Evolutionary conservation across 2,113 vertebrate species (phyloP), one percentile per base, ranked within the genome.

Genomic region (Circaetus gallicus): DNA sequence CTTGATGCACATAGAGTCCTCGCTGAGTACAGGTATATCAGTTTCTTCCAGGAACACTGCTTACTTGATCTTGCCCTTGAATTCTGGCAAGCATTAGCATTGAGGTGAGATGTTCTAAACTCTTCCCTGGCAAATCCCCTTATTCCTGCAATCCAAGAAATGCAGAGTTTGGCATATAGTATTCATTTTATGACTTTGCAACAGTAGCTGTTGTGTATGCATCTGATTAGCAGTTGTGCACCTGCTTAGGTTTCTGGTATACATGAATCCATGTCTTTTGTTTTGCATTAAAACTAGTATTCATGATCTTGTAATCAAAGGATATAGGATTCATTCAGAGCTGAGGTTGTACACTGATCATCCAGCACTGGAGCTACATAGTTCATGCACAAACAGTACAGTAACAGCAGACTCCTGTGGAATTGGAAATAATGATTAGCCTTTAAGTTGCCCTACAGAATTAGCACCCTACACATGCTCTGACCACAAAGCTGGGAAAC

Each of bases 61-160:
- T 73, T 91, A 78, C 86, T 86, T 89, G 80, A 95, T 65, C 47
- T 84, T 53, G 34, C 24, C 71, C 62, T 93, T 74, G 53, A 92
- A 73, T 67, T 86, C 45, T 78, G 21, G 53, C 16, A 78, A 80
- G 36, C 9, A 85, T 47, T 55, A 90, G 15, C 28, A 65, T 1
- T 76, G 49, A 90, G 7, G 32, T 47, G 10, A 95, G 16, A 76
- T 21, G 52, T 50, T 86, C 69, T 74, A 58, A 83, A 78, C 65
- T 50, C 26, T 61, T 62, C 31, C 52, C 52, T 63, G 45, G 31
- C 55, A 95, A 95, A 80, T 45, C 16, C 45, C 65, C n/a, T 94
- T 86, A 89, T 6, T 81, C 22, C 42, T 53, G 32, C 17, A 92
- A 86, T 20, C 38, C 69, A 86, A 50, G 50, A 90, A 81, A 70